Evolutionary conservation across 1,140 invertebrate species (phyloP).

Genomic region (Drosophila repleta): DNA sequence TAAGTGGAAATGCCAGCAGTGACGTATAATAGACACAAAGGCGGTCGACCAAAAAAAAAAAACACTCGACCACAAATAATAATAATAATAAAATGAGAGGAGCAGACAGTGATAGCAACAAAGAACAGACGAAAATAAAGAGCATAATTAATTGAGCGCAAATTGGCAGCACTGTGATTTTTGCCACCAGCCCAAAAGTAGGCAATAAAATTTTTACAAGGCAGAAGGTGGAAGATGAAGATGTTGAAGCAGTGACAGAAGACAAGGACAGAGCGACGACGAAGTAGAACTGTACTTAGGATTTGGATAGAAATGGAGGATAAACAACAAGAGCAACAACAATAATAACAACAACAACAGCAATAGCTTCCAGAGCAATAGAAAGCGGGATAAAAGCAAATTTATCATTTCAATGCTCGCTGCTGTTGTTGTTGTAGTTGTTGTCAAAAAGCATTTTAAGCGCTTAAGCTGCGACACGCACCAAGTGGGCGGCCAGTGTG

Average conservation of each 20-base stretch:
- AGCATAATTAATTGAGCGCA: slow-evolving; percentile 79
- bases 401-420: slow-evolving; percentile 66
- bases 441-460: slow-evolving; percentile 80
- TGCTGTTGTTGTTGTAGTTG: slow-evolving; percentile 41
- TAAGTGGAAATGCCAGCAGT: slow-evolving; percentile 32
- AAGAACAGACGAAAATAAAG: slow-evolving; percentile 26
- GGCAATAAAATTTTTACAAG: slow-evolving; percentile 57
- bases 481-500: slow-evolving; percentile 6
- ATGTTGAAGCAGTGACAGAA: slow-evolving; percentile 13
- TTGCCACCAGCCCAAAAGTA: slow-evolving; percentile 41
- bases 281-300: slow-evolving; percentile 33
- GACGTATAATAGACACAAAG: slow-evolving; percentile 57
- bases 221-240: slow-evolving; percentile 24
- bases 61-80: slow-evolving; percentile 37
- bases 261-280: not conserved
- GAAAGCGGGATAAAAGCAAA: slow-evolving; percentile 52
- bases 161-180: slow-evolving; percentile 71
- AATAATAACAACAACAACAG: slow-evolving; percentile 15
- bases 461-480: slow-evolving; percentile 77
- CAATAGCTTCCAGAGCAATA: slow-evolving; percentile 25
- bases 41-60: slow-evolving; percentile 39
- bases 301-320: slow-evolving; percentile 30
- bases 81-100: slow-evolving; percentile 31
- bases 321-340: slow-evolving; percentile 24
- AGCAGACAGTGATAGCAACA: not conserved